Evolutionary conservation across 2,797 vertebrate genomes (phyloP).

Genomic region (Phrynocephalus forsythii): DNA sequence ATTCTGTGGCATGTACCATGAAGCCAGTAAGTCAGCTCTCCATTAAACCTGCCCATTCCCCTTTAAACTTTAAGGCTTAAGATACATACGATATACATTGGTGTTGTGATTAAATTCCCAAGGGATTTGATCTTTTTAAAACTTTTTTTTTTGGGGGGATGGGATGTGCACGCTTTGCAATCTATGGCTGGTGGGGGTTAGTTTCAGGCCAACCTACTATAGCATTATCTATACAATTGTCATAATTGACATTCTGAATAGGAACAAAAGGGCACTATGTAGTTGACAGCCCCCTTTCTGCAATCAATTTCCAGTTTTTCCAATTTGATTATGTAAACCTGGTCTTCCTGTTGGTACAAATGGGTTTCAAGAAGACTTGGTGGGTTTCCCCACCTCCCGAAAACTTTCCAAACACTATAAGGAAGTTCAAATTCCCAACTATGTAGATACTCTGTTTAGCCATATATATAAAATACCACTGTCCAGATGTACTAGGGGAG

Average conservation of each 20-base stretch:
- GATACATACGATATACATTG: background rate
- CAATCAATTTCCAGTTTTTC: background rate
- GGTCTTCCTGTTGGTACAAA: background rate
- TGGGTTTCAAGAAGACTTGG: background rate
- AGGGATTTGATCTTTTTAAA: conserved; percentile 8
- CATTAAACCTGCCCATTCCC: background rate
- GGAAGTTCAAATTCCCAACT: background rate
- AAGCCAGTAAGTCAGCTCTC: conserved; percentile 11
- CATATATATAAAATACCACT: background rate
- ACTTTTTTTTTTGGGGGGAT: background rate
- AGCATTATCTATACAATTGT: background rate
- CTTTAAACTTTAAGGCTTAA: background rate
- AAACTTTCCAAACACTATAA: background rate
- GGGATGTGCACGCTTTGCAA: background rate
- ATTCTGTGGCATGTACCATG: conserved; percentile 1
- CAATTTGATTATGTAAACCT: background rate
- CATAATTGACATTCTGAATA: background rate
- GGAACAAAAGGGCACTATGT: background rate
- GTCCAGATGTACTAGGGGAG: background rate
- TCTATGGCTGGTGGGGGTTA: conserved; percentile 13
- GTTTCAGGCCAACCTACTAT: conserved; percentile 50
- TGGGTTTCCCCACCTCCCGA: background rate
- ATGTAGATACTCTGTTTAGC: background rate
- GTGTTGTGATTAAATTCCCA: conserved; percentile 27
- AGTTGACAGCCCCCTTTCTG: background rate